Base-by-base conservation (phyloP, 2,797 vertebrate species). In the Pempheris klunzingeri region DNA sequence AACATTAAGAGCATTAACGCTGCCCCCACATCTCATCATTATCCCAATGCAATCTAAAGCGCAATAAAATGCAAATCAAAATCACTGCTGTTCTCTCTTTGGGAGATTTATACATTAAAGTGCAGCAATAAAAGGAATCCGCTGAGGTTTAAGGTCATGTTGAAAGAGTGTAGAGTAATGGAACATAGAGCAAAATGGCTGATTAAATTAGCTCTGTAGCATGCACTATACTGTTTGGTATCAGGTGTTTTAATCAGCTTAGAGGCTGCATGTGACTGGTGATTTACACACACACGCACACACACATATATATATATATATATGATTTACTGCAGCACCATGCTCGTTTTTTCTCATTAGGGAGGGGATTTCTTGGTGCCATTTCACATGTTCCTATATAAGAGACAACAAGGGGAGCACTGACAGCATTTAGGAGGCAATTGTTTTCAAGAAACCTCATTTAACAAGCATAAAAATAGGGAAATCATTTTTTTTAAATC, bases 21-120 rank as follows among this genome's bases (percentile, higher is more conserved):
- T 83, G 82, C 79, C 75, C 81, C 82, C 64, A 74, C 83, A 68
- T 86, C 83, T 85, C 86, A 87, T 86, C 84, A 88, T 92, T 87
- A 87, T 87, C 85, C 71, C 47, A 4, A 58, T 4, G 15, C 78
- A 82, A 84, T 90, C 81, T 77, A 62, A 83, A 89, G 74, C 84
- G 83, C 87, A 85, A 93, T 90, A 88, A 92, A 90, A 92, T 89
- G 92, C 84, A 77, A 90, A 90, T 92, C 78, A 83, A 84, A 88
- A 80, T 85, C 75, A 69, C 72, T n/a, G 54, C 65, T 32, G 65
- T 59, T 82, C 81, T 59, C 78, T 88, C 89, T 80, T 84, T 10
- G 2, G 71, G 83, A 88, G 84, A 88, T 88, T 91, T 90, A 86
- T 91, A 91, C 84, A 81, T 86, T 83, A 90, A 90, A 90, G 86